Base-by-base conservation (phyloP, 2,113 vertebrate genomes). In the Laticauda colubrina region DNA sequence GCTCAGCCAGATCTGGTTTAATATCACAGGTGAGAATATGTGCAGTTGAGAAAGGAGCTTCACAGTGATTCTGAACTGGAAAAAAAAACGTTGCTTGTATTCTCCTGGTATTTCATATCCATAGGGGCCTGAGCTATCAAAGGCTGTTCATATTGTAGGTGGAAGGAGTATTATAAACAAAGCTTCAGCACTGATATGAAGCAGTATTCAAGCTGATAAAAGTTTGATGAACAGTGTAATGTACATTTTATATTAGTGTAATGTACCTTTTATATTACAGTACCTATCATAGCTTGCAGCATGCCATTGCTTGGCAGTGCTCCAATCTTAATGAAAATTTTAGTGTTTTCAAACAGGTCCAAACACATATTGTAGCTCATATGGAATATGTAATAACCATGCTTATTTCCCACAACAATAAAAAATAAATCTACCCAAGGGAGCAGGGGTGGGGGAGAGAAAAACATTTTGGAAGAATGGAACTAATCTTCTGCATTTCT, bases 1-100 rank as follows among this genome's bases (percentile, higher is more conserved):
- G 0, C 97, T 97, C 5, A 98, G 97, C 89, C 98, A 97, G 94
- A 96, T 98, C 95, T 99, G 98, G 98, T 99, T 99, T 93, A 96
- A 98, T 57, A 99, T 99, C 95, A 96, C 97, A 95, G 99, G 99
- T 99, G 96, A 98, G 98, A 43, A 18, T 88, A 61, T 51, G 45
- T 51, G 75, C 0, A 56, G 6, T 39, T 45, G 11, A 64, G 26
- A 45, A 89, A 23, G 39, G 23, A 45, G 48, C 43, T 51, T 29
- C 43, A 53, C 69, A 15, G 21, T 88, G 55, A n/a, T 0, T 53
- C 95, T 45, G 45, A 20, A 24, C 57, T 64, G 56, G 34, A n/a
- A 90, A 43, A 43, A 43, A 21, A 43, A 53, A 54, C 14, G 1
- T n/a, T 55, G 85, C 92, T 89, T 85, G 0, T 0, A 56, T 93